Base-by-base conservation (phyloP, 2,113 vertebrate genomes). In the Hyperopisus bebe region DNA sequence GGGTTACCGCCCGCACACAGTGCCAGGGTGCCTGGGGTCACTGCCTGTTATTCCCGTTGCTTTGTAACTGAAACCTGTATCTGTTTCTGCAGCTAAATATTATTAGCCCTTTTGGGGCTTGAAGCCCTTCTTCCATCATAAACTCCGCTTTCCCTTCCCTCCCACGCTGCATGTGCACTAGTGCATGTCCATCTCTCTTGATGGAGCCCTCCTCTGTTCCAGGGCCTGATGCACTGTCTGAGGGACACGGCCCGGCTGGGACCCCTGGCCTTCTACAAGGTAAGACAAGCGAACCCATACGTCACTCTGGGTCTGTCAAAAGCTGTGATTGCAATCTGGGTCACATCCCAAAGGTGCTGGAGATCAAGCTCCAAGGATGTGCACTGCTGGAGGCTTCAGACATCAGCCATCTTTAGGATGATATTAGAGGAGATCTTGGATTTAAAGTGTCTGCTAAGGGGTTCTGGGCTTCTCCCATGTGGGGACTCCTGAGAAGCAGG, bases 201-300 rank as follows among this genome's bases (percentile, higher is more conserved):
- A 53, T 46, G n/a, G 7, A 24, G 19, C 27, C 13, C 24, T 27
- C 24, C 11, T 86, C 19, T 86, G 17, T 86, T 90, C 48, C 90
- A 99, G 98, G 97, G 97, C 0, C 97, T 99, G 3, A 0, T 87
- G 0, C 98, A 99, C 92, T 99, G 98, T 84, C 94, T 98, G 7
- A 0, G 93, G 92, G 97, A 98, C 92, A 99, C 98, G 0, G 97
- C 97, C 0, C 97, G 92, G 91, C 96, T 99, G 0, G 98, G 98
- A 88, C 98, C 98, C 0, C 89, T 96, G 48, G 98, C 97, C 48
- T 99, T 99, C 92, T 99, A 98, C 92, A 99, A 99, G 98, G 98
- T 99, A 93, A 90, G 3, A 3, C 3, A 39, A 47, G 21, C 5
- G n/a, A 2, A 50, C 6, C 77, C 8, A 46, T 35, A 86, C 13